These are phyloP conservation scores for Micrasema longulum DNA, from an alignment of 1,140 invertebrate genomes.

Conservation along the genomic window DNA sequence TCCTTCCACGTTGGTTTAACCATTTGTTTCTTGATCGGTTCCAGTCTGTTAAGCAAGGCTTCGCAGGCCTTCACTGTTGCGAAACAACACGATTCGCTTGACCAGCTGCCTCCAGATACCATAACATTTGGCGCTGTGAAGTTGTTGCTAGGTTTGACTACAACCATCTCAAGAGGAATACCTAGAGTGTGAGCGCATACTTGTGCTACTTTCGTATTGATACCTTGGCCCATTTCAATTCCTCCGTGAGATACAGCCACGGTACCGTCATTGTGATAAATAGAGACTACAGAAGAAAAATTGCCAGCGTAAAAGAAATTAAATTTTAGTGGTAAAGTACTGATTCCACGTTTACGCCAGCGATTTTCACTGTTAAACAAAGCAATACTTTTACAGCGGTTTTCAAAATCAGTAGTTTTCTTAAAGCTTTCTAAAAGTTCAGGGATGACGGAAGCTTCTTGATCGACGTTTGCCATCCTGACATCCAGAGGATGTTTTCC, in stretches of 20 bases:
- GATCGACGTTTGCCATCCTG: constrained; percentile 72
- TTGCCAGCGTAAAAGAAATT: constrained; percentile 69
- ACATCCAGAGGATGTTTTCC: constrained; percentile 78
- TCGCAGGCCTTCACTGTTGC: constrained; percentile 77
- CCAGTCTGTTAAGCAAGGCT: constrained; percentile 70
- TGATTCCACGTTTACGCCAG: constrained; percentile 82
- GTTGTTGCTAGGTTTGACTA: constrained; percentile 75
- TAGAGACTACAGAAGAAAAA: constrained; percentile 75
- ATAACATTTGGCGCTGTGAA: constrained; percentile 73
- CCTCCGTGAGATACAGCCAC: constrained; percentile 82
- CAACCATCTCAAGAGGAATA: constrained; percentile 76
- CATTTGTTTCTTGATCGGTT: constrained; percentile 70
- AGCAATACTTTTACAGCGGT: constrained; percentile 68
- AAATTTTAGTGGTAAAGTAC: constrained; percentile 77
- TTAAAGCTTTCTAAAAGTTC: constrained; percentile 74
- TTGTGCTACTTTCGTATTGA: constrained; percentile 83
- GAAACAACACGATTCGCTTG: constrained; percentile 66
- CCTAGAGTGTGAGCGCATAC: constrained; percentile 78
- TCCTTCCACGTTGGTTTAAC: constrained; percentile 72
- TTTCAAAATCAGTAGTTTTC: constrained; percentile 71
- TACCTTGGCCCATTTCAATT: constrained; percentile 89
- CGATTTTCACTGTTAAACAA: constrained; percentile 78
- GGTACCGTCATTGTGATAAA: constrained; percentile 82
- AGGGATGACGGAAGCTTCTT: constrained; percentile 61
- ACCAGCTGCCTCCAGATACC: constrained; percentile 75